Percentiles rank a stretch among this genome's conserved stretches.
phyloP scores from a whole-genome alignment of 2,797 vertebrate genomes.

The Neosilurus hyrtlii region DNA sequence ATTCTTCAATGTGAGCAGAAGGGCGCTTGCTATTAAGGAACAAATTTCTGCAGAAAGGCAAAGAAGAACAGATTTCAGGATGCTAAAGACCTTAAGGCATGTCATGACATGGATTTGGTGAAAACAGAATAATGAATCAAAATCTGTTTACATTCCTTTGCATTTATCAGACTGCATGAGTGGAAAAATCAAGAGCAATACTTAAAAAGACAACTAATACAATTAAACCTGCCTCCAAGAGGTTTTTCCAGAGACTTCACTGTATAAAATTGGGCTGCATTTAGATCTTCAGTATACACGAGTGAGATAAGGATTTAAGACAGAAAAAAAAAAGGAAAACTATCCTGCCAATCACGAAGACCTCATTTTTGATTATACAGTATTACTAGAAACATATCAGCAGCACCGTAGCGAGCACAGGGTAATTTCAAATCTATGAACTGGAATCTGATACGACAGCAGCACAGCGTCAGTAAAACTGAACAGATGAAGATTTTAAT shows the following conservation, averaged over 20 bases:
- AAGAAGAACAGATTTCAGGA: constrained; percentile 14
- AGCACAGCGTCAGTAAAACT: neutral
- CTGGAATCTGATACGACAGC: neutral
- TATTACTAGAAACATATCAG: neutral
- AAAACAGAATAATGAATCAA: neutral
- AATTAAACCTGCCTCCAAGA: neutral
- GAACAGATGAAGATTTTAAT: neutral
- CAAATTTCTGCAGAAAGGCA: neutral
- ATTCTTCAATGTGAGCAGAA: constrained; percentile 7
- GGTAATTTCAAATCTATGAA: neutral
- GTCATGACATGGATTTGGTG: constrained; percentile 5
- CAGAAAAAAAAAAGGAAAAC: too few species aligned
- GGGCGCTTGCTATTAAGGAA: neutral
- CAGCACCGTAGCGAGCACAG: neutral
- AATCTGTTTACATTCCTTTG: constrained; percentile 1
- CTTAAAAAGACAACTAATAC: neutral
- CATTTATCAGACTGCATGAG: neutral
- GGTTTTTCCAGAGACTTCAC: neutral
- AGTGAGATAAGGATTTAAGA: neutral
- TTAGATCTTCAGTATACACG: neutral
- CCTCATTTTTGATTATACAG: neutral
- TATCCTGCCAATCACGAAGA: neutral
- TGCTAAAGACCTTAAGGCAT: neutral
- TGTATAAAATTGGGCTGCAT: neutral
- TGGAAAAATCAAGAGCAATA: neutral